Evolutionary conservation across 1,140 invertebrate species (phyloP).

Genomic region (Venturia canescens): DNA sequence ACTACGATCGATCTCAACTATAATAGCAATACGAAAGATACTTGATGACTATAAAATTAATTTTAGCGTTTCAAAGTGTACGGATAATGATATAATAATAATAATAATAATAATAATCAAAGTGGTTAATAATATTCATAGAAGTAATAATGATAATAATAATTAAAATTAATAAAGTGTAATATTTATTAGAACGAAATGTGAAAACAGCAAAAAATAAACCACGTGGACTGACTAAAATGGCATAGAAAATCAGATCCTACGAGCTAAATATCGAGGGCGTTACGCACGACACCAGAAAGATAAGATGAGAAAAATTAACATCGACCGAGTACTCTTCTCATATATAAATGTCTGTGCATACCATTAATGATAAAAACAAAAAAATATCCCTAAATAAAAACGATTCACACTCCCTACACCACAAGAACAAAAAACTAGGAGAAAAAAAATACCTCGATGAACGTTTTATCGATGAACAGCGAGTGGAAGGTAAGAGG

Average conservation of each 20-base stretch:
- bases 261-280: constrained; percentile 45
- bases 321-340: neutral
- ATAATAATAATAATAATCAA: no score
- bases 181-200: constrained; percentile 32
- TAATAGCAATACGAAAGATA: neutral
- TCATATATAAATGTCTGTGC: constrained; percentile 32
- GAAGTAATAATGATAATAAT: constrained; percentile 27
- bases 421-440: constrained; percentile 14
- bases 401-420: constrained; percentile 9
- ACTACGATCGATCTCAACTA: constrained; percentile 19
- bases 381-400: neutral
- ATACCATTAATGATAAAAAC: neutral
- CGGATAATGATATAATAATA: no score
- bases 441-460: constrained; percentile 7
- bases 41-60: constrained; percentile 43
- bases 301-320: constrained; percentile 29
- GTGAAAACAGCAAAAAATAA: constrained; percentile 49
- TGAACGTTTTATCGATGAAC: neutral
- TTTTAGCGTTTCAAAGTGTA: no score
- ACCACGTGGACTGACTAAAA: constrained; percentile 49
- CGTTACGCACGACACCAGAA: no score
- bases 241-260: constrained; percentile 53
- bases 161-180: neutral
- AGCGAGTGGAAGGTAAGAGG: neutral
- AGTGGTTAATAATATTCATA: no score